Conservation (phyloP, 1,140 invertebrate species). For the Drosophila teissieri region DNA sequence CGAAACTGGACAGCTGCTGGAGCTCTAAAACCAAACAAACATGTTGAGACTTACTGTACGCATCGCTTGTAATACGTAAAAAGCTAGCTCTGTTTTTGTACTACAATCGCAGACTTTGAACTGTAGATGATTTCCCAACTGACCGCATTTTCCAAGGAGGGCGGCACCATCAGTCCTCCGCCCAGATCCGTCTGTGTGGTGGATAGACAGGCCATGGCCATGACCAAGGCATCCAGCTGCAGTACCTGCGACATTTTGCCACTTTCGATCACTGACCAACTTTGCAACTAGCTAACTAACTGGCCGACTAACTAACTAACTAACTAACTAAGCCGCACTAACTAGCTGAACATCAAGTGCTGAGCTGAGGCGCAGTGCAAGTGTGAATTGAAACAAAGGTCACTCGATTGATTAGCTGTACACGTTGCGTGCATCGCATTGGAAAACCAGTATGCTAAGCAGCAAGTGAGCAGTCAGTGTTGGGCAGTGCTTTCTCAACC, state of each 20-base stretch:
- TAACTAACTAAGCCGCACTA: slow-evolving; percentile 6
- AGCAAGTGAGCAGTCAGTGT: slow-evolving; percentile 1
- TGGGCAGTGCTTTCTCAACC: slow-evolving; percentile 16
- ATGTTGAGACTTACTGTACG: too few relatives aligned
- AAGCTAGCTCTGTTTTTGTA: not conserved
- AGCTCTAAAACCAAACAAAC: not conserved
- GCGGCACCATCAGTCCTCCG: slow-evolving; percentile 29
- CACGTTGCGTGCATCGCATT: slow-evolving; percentile 6
- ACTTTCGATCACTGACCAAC: slow-evolving; percentile 1
- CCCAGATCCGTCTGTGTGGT: slow-evolving; percentile 57
- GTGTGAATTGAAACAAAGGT: slow-evolving; percentile 32
- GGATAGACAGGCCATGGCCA: slow-evolving; percentile 70
- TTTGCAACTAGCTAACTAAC: not conserved
- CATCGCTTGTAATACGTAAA: not conserved
- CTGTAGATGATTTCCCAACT: slow-evolving; percentile 7
- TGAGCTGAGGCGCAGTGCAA: slow-evolving; percentile 24
- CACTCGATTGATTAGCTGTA: slow-evolving; percentile 17
- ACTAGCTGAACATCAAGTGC: slow-evolving; percentile 11
- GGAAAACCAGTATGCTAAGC: slow-evolving; percentile 45
- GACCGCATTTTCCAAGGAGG: slow-evolving; percentile 38
- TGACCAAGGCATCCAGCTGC: slow-evolving; percentile 69
- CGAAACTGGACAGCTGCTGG: slow-evolving; percentile 32
- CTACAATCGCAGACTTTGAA: not conserved
- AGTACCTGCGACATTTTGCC: slow-evolving; percentile 59
- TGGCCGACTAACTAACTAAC: not conserved